Evolutionary conservation across 1,140 invertebrate genomes (phyloP), one percentile per base, ranked within the genome.

Genomic region (Archegozetes longisetosus): DNA sequence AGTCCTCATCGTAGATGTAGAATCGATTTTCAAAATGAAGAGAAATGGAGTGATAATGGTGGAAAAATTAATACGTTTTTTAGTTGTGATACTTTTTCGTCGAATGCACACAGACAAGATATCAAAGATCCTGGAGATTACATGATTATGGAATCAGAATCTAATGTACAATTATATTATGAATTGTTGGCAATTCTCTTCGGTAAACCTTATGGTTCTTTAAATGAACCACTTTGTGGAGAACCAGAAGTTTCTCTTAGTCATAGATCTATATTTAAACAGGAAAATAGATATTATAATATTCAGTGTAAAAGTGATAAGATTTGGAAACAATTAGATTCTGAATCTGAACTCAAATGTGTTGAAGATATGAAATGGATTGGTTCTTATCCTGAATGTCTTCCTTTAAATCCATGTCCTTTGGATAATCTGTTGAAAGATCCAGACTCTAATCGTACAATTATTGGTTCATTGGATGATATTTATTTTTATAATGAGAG

Each of bases 361-460:
- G 50, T 53, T 32, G 48, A 47, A n/a, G 57, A 58, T 50, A 58
- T 58, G 57, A 27, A 49, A 3, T 58, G 57, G 57, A 58, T 27
- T 51, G 57, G 57, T 12, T 50, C 46, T 20, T 14, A 26, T 25
- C 57, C 57, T 24, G n/a, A 29, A 26, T 58, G 57, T 25, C 17
- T 51, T 28, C 57, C 57, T 4, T 22, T 13, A 9, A 49, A 53
- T 9, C 27, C 25, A 26, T 58, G 57, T 46, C 23, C 57, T 23
- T 14, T 58, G 25, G 3, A 58, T 2, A 27, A 40, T 9, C 40
- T 27, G 17, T 23, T 32, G 4, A 28, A 9, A 25, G 53, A 23
- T 25, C 6, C 9, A 9, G 27, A 46, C 4, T 22, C 53, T 55
- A 46, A 26, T 26, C 4, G 12, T 22, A 23, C 53, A 48, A 47